Percentiles rank a stretch among this genome's conserved stretches.
phyloP scores from a whole-genome alignment of 2,888 invertebrate species.

The Troglohyphantes excavatus region DNA sequence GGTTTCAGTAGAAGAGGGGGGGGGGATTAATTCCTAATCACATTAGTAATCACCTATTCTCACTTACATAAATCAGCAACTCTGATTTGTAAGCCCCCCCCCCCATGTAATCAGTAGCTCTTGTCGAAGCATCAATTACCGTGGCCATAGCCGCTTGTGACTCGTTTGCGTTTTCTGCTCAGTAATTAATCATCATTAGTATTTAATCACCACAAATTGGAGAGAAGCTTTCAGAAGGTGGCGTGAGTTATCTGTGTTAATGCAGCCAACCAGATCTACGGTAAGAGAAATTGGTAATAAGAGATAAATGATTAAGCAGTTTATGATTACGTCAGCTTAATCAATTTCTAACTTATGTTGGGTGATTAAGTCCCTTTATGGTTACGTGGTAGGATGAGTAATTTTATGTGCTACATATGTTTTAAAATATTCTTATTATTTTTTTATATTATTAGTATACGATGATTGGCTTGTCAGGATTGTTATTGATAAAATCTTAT shows the following conservation, averaged over 20 bases:
- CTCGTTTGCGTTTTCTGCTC: constrained; percentile 3
- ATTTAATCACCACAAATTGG: constrained; percentile 9
- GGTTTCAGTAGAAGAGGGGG: neutral
- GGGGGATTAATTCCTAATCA: neutral
- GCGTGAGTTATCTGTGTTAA: neutral
- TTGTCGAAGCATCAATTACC: constrained; percentile 4
- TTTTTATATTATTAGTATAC: no score
- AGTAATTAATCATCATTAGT: constrained; percentile 6
- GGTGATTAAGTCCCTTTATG: no score
- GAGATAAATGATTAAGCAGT: neutral
- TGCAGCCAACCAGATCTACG: constrained; percentile 1
- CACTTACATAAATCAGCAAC: constrained; percentile 9
- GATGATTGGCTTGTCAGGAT: no score
- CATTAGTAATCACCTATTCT: constrained; percentile 9
- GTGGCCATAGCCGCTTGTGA: neutral
- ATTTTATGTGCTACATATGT: no score
- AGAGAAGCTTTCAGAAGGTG: neutral
- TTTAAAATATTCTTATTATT: no score
- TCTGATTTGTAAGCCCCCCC: neutral
- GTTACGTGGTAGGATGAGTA: no score
- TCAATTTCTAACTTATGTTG: neutral
- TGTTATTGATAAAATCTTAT: no score
- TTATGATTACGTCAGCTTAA: constrained; percentile 9
- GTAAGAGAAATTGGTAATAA: neutral
- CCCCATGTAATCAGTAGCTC: neutral